Conservation (phyloP, 2,797 vertebrate genomes). For the Thripadectes ignobilis region DNA sequence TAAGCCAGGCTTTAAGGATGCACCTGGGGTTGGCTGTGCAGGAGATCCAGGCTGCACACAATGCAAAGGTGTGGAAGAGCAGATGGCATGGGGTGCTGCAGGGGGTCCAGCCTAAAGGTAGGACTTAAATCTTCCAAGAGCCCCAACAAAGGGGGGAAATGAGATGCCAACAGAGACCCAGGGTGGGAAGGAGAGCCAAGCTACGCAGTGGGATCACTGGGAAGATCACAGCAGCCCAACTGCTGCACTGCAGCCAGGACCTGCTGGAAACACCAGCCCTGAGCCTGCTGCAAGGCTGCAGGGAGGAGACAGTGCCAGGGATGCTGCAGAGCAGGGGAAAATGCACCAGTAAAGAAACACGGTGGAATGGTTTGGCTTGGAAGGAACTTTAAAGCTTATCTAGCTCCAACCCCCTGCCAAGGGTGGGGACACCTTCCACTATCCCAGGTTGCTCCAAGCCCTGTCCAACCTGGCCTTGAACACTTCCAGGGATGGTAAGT, state of each 20-base stretch:
- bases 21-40: neutral
- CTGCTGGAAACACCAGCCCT: neutral
- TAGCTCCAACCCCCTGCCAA: neutral
- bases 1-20: neutral
- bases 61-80: accelerated
- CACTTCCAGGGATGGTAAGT: neutral
- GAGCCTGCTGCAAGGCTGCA: neutral
- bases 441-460: neutral
- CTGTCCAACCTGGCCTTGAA: neutral
- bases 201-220: neutral
- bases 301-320: neutral
- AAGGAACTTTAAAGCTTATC: neutral
- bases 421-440: neutral
- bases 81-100: accelerated
- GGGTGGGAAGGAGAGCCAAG: neutral
- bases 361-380: neutral
- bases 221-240: neutral
- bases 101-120: neutral
- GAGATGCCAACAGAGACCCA: neutral
- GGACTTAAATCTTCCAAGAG: neutral
- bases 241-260: neutral
- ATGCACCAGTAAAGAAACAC: neutral
- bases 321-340: neutral
- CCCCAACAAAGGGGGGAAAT: neutral
- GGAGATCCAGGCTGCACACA: neutral